Evolutionary conservation across 1,140 invertebrate genomes (phyloP).

Genomic region (Drosophila navojoa): DNA sequence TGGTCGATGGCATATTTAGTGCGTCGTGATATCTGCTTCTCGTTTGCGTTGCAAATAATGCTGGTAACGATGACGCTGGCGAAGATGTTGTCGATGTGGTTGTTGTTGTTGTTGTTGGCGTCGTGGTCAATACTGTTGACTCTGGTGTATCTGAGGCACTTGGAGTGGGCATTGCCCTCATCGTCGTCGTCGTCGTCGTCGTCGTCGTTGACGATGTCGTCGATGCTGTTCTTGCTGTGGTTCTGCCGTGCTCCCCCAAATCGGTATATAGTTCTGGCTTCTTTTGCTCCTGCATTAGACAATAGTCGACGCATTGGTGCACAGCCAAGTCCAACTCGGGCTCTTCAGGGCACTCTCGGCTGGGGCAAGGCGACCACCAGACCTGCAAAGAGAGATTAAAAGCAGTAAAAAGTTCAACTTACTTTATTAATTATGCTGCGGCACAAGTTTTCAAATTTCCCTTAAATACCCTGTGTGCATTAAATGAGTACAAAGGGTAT

Average conservation of each 20-base stretch:
- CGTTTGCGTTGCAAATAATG: conserved; percentile 75
- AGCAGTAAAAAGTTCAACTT: conserved; percentile 33
- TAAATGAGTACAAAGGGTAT: no score
- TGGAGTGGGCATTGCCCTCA: conserved; percentile 9
- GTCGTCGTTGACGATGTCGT: not conserved
- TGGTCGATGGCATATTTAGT: conserved; percentile 84
- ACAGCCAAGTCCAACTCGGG: conserved; percentile 89
- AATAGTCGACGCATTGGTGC: conserved; percentile 89
- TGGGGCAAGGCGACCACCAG: conserved; percentile 91
- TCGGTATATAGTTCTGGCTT: conserved; percentile 75
- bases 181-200: conserved; percentile 8
- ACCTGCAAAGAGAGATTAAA: conserved; percentile 84
- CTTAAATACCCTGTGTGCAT: no score
- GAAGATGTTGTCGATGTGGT: conserved; percentile 50
- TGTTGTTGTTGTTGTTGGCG: conserved; percentile 18
- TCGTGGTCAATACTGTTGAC: conserved; percentile 33
- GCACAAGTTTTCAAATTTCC: conserved; percentile 4
- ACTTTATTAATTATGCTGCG: not conserved
- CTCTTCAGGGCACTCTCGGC: conserved; percentile 89
- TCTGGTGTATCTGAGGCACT: no score
- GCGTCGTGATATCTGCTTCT: conserved; percentile 83
- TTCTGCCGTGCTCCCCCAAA: conserved; percentile 60
- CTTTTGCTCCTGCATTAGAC: conserved; percentile 85
- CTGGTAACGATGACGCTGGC: conserved; percentile 71
- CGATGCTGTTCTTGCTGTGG: conserved; percentile 24